Percentiles rank a stretch among this genome's conserved stretches.
Conservation (phyloP, 2,113 vertebrate species). For the Larimichthys crocea region DNA sequence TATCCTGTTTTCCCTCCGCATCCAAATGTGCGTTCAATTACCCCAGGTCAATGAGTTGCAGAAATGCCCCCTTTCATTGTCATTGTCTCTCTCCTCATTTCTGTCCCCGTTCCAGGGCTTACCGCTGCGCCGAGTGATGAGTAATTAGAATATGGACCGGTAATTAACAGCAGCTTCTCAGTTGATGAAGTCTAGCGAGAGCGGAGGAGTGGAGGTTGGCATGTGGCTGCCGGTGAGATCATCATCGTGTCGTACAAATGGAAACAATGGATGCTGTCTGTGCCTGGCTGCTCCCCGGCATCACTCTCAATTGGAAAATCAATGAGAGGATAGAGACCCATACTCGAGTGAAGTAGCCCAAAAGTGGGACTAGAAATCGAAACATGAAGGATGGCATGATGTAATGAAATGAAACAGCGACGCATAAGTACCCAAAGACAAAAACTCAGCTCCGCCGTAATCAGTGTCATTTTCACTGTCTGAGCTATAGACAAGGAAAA, state of each 20-base stretch:
- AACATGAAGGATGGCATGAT: constrained; percentile 66
- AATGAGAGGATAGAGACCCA: constrained; percentile 67
- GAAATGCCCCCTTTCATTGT: constrained; percentile 42
- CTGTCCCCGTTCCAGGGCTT: constrained; percentile 62
- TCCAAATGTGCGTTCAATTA: constrained; percentile 72
- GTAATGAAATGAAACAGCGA: constrained; percentile 68
- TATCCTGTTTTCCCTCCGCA: constrained; percentile 70
- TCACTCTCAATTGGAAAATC: constrained; percentile 72
- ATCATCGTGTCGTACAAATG: constrained; percentile 54
- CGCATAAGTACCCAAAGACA: constrained; percentile 50
- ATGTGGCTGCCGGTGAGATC: constrained; percentile 67
- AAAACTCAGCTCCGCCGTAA: constrained; percentile 49
- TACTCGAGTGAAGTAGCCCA: constrained; percentile 56
- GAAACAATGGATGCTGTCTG: constrained; percentile 73
- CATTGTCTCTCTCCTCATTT: constrained; percentile 50
- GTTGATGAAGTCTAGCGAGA: constrained; percentile 67
- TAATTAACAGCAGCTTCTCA: constrained; percentile 81
- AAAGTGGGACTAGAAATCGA: constrained; percentile 65
- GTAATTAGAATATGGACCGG: constrained; percentile 75
- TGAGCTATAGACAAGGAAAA: constrained; percentile 1
- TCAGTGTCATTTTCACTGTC: constrained; percentile 63
- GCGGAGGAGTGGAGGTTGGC: constrained; percentile 53
- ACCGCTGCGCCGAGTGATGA: constrained; percentile 62
- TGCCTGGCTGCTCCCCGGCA: constrained; percentile 44
- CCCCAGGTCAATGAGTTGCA: constrained; percentile 37